Evolutionary conservation across 1,140 invertebrate species (phyloP), one percentile per base, ranked within the genome.

Genomic region (Drosophila varians): DNA sequence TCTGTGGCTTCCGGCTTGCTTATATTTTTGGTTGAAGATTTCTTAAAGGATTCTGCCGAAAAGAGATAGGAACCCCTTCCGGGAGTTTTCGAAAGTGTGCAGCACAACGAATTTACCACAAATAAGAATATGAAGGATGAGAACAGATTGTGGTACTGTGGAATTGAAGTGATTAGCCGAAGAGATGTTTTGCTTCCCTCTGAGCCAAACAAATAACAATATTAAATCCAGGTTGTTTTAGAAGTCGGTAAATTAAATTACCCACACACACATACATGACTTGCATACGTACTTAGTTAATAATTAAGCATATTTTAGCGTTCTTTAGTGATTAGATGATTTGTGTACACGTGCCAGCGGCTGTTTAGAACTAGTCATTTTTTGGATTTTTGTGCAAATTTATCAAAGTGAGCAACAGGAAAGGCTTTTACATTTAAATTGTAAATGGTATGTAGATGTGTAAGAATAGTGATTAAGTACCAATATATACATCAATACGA

Each of bases 331-430:
- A 38, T 74, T 46, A 46, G 23, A 26, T 78, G 60, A 48, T 49
- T 53, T 70, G 28, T 48, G 25, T 49, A 62, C n/a, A n/a, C 40
- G 58, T 58, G 54, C 54, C 54, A 47, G 36, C 61, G 80, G 80
- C 80, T 84, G 80, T 79, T 84, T 69, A 84, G 72, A 86, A 61
- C 75, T 80, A 84, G 79, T 84, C 79, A 61, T 72, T 76, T 76
- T 31, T 60, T 46, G 40, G 40, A 56, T 62, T 65, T 82, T 82
- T 38, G 48, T 73, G 62, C 53, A 64, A 74, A 56, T 51, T 57
- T 47, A 57, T 65, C 55, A 28, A 70, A 77, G 54, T 55, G 40
- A 68, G 66, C 57, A 84, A 75, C 12, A 68, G 40, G 43, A 60
- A 76, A 86, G 76, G 80, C 80, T 84, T 84, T 86, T 84, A 72